A percentile compares a stretch with the other conserved stretches of the same genome.
phyloP scores from a whole-genome alignment of 2,797 vertebrate species.

The Acridotheres tristis region DNA sequence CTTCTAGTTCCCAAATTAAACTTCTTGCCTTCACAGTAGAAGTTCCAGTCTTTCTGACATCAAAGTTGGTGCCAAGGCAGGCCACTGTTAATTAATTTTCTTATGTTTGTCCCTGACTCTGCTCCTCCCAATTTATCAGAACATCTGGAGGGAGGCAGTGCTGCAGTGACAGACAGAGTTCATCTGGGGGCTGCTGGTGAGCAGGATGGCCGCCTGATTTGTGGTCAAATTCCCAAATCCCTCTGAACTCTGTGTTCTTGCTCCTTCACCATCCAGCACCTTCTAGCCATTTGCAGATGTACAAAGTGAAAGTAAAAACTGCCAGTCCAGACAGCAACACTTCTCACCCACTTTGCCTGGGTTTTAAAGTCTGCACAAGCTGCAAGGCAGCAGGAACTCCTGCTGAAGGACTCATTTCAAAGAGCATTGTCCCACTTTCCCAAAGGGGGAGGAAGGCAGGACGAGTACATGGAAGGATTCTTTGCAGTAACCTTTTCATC shows the following conservation, averaged over 20 bases:
- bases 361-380: background rate
- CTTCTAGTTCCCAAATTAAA: background rate
- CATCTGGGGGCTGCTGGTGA: background rate
- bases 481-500: slow-evolving; percentile 7
- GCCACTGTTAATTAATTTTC: background rate
- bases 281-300: background rate
- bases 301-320: background rate
- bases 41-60: background rate
- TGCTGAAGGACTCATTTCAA: background rate
- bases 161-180: background rate
- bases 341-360: background rate
- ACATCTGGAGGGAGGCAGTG: background rate
- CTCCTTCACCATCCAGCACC: background rate
- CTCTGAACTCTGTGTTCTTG: background rate
- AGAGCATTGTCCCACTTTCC: background rate
- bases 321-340: background rate
- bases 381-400: background rate
- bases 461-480: background rate
- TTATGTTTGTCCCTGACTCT: background rate
- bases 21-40: background rate
- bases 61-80: background rate
- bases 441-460: background rate
- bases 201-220: background rate
- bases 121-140: background rate
- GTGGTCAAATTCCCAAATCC: background rate